Evolutionary conservation across 2,888 invertebrate species (phyloP), one percentile per base, ranked within the genome.

Genomic region (Vesta saturnalis): DNA sequence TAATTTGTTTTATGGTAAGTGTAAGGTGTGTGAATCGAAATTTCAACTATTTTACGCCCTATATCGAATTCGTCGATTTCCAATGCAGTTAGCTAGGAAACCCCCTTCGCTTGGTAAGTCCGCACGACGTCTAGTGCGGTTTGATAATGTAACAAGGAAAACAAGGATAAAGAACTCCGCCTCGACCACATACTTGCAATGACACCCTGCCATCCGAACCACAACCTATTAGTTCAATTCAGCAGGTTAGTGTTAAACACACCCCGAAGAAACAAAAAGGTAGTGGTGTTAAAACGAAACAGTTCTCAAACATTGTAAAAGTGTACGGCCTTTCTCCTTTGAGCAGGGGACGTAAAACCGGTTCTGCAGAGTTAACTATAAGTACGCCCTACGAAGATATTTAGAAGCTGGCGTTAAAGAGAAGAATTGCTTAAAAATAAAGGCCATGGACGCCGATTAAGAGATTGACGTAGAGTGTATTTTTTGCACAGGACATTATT

Each of bases 121-220:
- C n/a, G n/a, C n/a, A n/a, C n/a, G n/a, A n/a, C n/a, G n/a, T n/a
- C n/a, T n/a, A n/a, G n/a, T n/a, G n/a, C n/a, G n/a, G n/a, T n/a
- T n/a, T n/a, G n/a, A n/a, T n/a, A n/a, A n/a, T n/a, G n/a, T n/a
- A n/a, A n/a, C n/a, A n/a, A n/a, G n/a, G n/a, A n/a, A n/a, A n/a
- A n/a, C n/a, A n/a, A n/a, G n/a, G n/a, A n/a, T n/a, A 30, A 30
- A 30, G 30, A 30, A 30, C 30, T 30, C 10, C 10, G 10, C 30
- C 30, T 30, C 30, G 30, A 30, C 5, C 4, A 30, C 72, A 68
- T 23, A 64, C 73, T 14, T 54, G 60, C 46, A 69, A 75, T 10
- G 35, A 56, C 6, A 76, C 75, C 35, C 73, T 78, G 8, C 56
- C 78, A 16, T 64, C 78, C 1, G 59, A 74, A 14, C 59, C 71